Evolutionary conservation across 2,888 invertebrate genomes (phyloP).

Genomic region (Phasia obesa): DNA sequence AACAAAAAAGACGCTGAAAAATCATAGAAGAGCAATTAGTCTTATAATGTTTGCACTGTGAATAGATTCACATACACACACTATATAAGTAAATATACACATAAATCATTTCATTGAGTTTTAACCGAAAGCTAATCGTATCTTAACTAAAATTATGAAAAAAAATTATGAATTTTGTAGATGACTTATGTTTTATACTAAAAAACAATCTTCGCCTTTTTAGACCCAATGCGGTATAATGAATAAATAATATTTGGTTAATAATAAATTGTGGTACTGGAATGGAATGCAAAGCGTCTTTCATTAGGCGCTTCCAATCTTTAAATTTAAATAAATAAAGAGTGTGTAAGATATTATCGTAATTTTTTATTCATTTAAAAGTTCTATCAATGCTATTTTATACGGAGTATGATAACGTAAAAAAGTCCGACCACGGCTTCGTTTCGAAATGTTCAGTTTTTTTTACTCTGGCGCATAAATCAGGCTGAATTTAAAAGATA

Average conservation of each 20-base stretch:
- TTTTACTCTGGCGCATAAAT: too few species aligned
- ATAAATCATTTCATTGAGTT: not conserved
- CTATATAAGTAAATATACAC: not conserved
- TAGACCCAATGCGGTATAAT: not conserved
- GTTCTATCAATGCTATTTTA: not conserved
- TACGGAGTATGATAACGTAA: too few species aligned
- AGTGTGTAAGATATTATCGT: too few species aligned
- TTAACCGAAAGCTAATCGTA: not conserved
- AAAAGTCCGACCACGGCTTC: too few species aligned
- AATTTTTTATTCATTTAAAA: too few species aligned
- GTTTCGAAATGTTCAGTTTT: too few species aligned
- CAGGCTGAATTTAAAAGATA: too few species aligned
- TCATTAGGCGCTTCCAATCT: too few species aligned
- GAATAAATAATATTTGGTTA: conserved; percentile 20
- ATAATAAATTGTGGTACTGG: not conserved
- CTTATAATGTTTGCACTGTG: not conserved
- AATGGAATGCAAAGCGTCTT: not conserved
- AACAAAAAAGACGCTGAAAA: not conserved
- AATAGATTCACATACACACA: not conserved
- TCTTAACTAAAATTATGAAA: not conserved
- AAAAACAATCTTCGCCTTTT: conserved; percentile 2
- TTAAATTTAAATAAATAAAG: not conserved
- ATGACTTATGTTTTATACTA: conserved; percentile 19
- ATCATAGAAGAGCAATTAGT: not conserved
- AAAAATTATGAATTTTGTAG: conserved; percentile 1